Base-by-base conservation (phyloP, 37 sponge, comb jelly and placozoan species). In the Aphrocallistes beatrix region DNA sequence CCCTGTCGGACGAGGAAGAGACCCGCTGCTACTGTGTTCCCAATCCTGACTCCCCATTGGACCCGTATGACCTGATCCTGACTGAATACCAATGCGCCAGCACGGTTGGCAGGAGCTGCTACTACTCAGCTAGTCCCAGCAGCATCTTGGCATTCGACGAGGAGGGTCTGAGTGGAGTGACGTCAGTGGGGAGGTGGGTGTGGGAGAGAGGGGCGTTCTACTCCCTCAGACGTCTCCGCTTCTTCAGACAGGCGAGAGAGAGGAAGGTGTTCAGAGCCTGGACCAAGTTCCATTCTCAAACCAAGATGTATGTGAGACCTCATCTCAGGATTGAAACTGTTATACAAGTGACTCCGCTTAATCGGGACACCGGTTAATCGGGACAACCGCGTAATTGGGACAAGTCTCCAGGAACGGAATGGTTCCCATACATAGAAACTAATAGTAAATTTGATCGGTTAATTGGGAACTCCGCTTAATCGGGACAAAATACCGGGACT, bases 141-240 rank as follows among this genome's bases (percentile, higher is more conserved):
- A 60, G 75, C 34, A 60, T 60, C 34, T 30, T 60, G 34, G 75
- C 75, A 13, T 60, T 89, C 23, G 47, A 83, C 17, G 39, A 39
- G 21, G 39, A 38, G 32, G 84, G 84, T 0, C 34, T 51, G 13
- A 86, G 51, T 51, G 84, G 83, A n/a, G 28, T 83, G 34, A 51
- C 48, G 23, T 34, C 83, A n/a, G 86, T 83, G 1, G n/a, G 38
- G 30, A 36, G 89, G 47, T 89, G 89, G 89, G 60, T 89, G 49
- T 89, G 86, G 86, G 89, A 89, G 81, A 49, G 84, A 51, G 86
- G 86, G 0, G 39, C 83, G 30, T 89, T 86, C 81, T 49, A 86
- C 49, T 49, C 37, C n/a, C 36, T 89, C 0, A 25, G 32, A 30
- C n/a, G 39, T 17, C 69, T 89, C 1, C 83, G 86, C 0, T 86